Evolutionary conservation across 2,888 invertebrate genomes (phyloP), one percentile per base, ranked within the genome.

Genomic region (Clostera curtula): DNA sequence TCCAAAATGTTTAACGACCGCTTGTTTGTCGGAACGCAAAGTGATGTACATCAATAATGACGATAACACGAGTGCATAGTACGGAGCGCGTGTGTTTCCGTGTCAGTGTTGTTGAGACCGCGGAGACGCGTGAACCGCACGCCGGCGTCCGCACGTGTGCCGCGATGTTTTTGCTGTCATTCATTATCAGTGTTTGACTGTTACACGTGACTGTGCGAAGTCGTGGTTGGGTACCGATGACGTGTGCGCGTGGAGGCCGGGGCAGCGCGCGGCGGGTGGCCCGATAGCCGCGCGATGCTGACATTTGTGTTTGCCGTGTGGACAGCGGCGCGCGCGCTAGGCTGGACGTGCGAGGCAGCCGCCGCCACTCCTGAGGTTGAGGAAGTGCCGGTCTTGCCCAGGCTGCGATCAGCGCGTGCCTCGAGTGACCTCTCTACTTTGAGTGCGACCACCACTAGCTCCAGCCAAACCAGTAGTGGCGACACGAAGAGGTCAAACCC

Each of bases 231-330:
- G 56, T 54, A 62, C 64, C 43, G 50, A 75, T 74, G 76, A 45
- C 51, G 53, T 34, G 51, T 53, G 62, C 60, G 59, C 52, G 66
- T 56, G 62, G 58, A 65, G 62, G 62, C 45, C 55, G 67, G 58
- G 52, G 71, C 50, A 56, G 67, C 41, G 56, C 49, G 37, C 42
- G 59, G 50, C 64, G 70, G 43, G 65, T 61, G 60, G 63, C 61
- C 46, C 67, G 74, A 49, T 74, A 75, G 66, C 47, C 43, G 56
- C 54, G 57, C 44, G 36, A 88, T 88, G 88, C 74, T 88, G 72
- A 87, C 88, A 59, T 67, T 88, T 58, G 82, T 88, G 56, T 86
- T 87, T 59, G 83, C 88, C 70, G 72, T 87, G 74, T 88, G 88
- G 88, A 85, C 87, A 56, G 82, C 85, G 46, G 85, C 87, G 60